Conservation (phyloP, 2,797 vertebrate genomes). For the Acridotheres tristis region DNA sequence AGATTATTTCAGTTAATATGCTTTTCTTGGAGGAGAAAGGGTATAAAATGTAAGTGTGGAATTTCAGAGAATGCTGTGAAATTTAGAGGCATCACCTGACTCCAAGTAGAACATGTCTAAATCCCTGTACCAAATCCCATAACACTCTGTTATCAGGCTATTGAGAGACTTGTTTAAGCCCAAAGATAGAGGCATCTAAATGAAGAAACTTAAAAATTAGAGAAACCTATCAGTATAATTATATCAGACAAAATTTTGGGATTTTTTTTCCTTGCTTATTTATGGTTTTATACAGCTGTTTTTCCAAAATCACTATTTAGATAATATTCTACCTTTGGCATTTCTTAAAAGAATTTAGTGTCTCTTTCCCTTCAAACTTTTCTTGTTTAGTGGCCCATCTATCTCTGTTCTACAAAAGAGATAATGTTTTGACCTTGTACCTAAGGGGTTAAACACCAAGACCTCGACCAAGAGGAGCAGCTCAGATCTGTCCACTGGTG, state of each 20-base stretch:
- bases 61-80: background rate
- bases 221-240: background rate
- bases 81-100: background rate
- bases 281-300: background rate
- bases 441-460: background rate
- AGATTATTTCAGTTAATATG: background rate
- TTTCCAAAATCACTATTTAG: background rate
- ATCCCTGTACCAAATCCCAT: background rate
- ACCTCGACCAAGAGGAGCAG: background rate
- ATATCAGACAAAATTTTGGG: background rate
- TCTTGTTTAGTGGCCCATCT: background rate
- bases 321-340: background rate
- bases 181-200: background rate
- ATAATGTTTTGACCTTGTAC: background rate
- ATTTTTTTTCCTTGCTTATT: background rate
- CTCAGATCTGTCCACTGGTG: background rate
- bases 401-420: background rate
- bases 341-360: background rate
- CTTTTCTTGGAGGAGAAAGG: background rate
- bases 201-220: background rate
- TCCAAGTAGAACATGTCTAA: background rate
- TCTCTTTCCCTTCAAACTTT: background rate
- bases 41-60: background rate
- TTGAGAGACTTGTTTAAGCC: background rate
- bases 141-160: background rate